Evolutionary conservation across 2,888 invertebrate species (phyloP).

Genomic region (Mythimna lalbum): DNA sequence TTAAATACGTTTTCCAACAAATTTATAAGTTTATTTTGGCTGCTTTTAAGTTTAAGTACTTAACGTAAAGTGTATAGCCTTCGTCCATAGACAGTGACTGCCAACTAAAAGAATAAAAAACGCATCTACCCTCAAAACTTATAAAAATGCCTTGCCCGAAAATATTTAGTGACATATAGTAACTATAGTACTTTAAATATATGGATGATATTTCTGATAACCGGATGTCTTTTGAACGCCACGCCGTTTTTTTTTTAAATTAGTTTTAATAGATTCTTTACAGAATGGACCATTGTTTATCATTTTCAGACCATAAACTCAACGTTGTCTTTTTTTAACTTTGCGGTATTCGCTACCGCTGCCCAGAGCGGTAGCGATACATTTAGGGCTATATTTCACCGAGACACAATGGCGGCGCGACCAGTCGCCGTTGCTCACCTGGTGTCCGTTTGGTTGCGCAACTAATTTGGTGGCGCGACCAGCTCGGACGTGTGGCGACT

Average conservation of each 20-base stretch:
- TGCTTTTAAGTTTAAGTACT: constrained; percentile 23
- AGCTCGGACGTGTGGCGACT: too few species aligned
- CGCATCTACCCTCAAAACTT: constrained; percentile 47
- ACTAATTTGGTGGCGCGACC: too few species aligned
- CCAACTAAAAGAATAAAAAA: constrained; percentile 50
- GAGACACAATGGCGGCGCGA: too few species aligned
- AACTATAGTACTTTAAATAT: constrained; percentile 28
- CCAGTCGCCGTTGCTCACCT: too few species aligned
- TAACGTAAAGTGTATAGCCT: constrained; percentile 20
- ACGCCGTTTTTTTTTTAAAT: constrained; percentile 7
- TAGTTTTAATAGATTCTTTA: neutral
- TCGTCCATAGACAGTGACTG: constrained; percentile 46
- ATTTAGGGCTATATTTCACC: too few species aligned
- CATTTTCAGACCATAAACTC: neutral
- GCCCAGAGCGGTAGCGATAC: too few species aligned
- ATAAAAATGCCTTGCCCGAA: constrained; percentile 62
- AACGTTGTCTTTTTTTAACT: too few species aligned
- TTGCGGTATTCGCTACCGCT: too few species aligned
- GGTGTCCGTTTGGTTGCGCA: too few species aligned
- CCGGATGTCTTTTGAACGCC: constrained; percentile 48
- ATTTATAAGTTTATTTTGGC: neutral
- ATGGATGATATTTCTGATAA: constrained; percentile 17
- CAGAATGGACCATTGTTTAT: constrained; percentile 14
- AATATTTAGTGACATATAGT: constrained; percentile 47
- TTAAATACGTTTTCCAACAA: too few species aligned